Conservation (phyloP, 2,797 vertebrate species). For the Intellagama lesueurii region DNA sequence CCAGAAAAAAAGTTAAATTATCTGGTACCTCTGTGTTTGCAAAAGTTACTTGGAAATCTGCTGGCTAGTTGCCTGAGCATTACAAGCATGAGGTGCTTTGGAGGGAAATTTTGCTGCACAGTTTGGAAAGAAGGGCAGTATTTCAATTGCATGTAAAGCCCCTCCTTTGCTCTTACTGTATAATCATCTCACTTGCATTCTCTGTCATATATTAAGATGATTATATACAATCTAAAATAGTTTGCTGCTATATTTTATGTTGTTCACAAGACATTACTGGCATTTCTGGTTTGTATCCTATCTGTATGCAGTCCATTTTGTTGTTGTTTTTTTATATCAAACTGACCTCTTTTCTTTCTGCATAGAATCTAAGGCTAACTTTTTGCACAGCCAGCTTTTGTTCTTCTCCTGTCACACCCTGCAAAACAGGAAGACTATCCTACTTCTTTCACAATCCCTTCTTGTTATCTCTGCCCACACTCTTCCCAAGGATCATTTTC, state of each 20-base stretch:
- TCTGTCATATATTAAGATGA: neutral
- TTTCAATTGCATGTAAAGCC: neutral
- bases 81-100: neutral
- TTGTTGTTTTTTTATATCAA: neutral
- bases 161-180: neutral
- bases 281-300: neutral
- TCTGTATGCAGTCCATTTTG: neutral
- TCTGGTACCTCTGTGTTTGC: neutral
- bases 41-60: neutral
- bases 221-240: neutral
- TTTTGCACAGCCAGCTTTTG: neutral
- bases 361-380: neutral
- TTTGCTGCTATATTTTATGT: neutral
- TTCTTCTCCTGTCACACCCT: neutral
- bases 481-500: neutral
- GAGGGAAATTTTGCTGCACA: neutral
- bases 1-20: neutral
- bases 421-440: neutral
- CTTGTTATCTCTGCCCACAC: neutral
- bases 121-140: neutral
- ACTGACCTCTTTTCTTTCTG: neutral
- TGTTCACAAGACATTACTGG: neutral
- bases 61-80: neutral
- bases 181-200: neutral
- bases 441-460: neutral